Evolutionary conservation across 2,113 vertebrate genomes (phyloP), one percentile per base, ranked within the genome.

Genomic region (Bubo scandiacus): DNA sequence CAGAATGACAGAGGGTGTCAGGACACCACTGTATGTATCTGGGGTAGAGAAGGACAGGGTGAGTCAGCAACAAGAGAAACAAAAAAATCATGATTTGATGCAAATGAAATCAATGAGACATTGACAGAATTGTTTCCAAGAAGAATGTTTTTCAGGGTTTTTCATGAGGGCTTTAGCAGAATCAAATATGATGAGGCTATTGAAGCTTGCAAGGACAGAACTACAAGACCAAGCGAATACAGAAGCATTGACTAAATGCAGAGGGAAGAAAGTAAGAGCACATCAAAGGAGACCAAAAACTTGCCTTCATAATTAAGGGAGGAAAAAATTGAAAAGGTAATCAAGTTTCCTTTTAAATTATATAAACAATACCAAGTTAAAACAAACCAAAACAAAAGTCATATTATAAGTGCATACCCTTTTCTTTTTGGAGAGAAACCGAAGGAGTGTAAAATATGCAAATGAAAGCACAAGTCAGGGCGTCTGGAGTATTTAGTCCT

Each of bases 281-380:
- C 91, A 93, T 95, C 93, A 96, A 94, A 97, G 75, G 34, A 96
- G 86, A 96, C 62, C 36, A 77, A 96, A 88, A 86, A 16, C 58
- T 75, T 51, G 57, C 88, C 75, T 95, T 96, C 86, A 88, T 57
- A 90, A 62, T 42, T 92, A 30, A 72, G 77, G 74, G 51, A 96
- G 86, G 88, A 94, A 95, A 90, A 95, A 95, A 96, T 36, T 89
- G 82, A 52, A 65, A 95, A 62, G 95, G 71, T 96, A 97, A 98
- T 97, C 80, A 96, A 97, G 96, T 97, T 71, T 95, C 38, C 73
- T 92, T 96, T 97, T 89, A 95, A 88, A 27, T 81, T 84, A 78
- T 73, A 92, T 80, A 95, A 98, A 97, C 86, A 96, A 96, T 79
- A 96, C 59, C 80, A 95, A 85, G 78, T 63, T 94, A 91, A 95